Conservation (phyloP, 1,140 invertebrate species). For the Nasonia vitripennis region DNA sequence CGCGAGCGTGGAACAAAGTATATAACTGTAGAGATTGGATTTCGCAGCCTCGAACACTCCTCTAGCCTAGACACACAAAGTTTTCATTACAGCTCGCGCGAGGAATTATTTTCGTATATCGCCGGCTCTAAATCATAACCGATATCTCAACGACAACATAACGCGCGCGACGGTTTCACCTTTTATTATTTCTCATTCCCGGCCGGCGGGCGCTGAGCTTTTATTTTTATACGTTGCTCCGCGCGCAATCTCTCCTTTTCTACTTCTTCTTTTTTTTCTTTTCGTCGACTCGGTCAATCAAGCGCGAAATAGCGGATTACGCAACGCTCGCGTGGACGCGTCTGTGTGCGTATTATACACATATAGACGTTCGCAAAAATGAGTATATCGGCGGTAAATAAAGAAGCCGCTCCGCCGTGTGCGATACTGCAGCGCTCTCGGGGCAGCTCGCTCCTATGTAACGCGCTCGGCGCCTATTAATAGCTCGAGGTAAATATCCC, state of each 20-base stretch:
- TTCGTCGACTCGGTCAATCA: neutral
- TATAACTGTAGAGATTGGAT: neutral
- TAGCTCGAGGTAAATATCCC: conserved; percentile 3
- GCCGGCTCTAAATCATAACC: neutral
- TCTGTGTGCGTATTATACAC: neutral
- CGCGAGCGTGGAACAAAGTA: too few species aligned
- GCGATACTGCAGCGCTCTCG: neutral
- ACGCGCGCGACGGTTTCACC: neutral
- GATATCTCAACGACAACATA: neutral
- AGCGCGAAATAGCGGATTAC: neutral
- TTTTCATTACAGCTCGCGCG: neutral
- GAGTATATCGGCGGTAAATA: neutral
- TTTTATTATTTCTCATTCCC: neutral
- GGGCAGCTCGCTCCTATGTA: too few species aligned
- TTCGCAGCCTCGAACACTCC: neutral
- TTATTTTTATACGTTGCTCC: too few species aligned
- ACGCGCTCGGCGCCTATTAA: neutral
- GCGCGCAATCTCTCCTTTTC: neutral
- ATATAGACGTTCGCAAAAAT: neutral
- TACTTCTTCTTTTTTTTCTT: too few species aligned
- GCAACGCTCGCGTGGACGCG: neutral
- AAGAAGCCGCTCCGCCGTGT: neutral
- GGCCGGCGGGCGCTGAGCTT: too few species aligned
- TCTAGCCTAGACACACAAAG: neutral
- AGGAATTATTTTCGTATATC: neutral